Evolutionary conservation across 2,797 vertebrate species (phyloP).

Genomic region (Craterocephalus amniculus): DNA sequence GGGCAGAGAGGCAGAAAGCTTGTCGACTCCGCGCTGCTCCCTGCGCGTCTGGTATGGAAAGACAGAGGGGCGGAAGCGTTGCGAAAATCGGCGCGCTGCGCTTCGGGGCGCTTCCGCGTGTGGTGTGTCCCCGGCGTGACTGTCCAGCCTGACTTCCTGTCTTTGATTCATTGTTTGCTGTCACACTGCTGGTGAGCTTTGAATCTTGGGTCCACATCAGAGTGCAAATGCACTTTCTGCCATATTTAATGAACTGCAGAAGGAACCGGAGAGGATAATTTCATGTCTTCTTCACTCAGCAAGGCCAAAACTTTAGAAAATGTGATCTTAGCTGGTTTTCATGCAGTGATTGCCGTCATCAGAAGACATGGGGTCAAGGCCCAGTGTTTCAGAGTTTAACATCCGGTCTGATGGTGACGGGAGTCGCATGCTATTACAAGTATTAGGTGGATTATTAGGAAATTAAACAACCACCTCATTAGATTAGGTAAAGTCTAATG

Average conservation of each 20-base stretch:
- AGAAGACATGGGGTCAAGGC: constrained; percentile 1
- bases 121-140: too few relatives aligned
- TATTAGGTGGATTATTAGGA: constrained; percentile 12
- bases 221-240: too few relatives aligned
- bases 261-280: constrained; percentile 30
- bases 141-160: too few relatives aligned
- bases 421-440: constrained; percentile 16
- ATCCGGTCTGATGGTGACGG: neutral
- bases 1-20: too few relatives aligned
- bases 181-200: too few relatives aligned
- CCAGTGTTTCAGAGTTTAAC: neutral
- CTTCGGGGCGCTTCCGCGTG: too few relatives aligned
- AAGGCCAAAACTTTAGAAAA: constrained; percentile 26
- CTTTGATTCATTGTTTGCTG: too few relatives aligned
- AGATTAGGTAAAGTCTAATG: neutral
- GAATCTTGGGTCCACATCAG: too few relatives aligned
- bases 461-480: constrained; percentile 11
- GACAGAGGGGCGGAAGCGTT: too few relatives aligned
- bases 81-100: too few relatives aligned
- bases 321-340: constrained; percentile 26
- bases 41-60: too few relatives aligned
- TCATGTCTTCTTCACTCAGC: constrained; percentile 25
- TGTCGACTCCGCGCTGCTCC: too few relatives aligned
- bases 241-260: neutral
- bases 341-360: constrained; percentile 21